These are phyloP conservation scores for Tyrannus savana DNA, from an alignment of 2,113 vertebrate genomes.

Conservation along the genomic window DNA sequence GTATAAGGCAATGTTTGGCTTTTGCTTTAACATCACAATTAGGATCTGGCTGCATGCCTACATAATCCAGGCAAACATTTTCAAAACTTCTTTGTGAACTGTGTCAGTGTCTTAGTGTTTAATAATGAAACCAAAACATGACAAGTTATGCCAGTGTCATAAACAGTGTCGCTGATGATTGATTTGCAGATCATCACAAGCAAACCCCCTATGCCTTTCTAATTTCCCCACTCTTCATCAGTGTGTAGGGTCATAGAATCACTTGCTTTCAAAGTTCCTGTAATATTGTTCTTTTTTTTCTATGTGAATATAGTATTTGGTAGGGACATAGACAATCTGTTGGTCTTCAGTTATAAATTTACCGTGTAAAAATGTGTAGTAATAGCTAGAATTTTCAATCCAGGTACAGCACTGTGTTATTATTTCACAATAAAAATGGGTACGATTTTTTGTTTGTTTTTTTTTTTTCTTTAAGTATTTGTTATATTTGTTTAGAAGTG, in stretches of 20 bases:
- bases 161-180: background rate
- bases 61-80: background rate
- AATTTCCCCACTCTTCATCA: background rate
- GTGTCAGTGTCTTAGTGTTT: background rate
- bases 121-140: background rate
- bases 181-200: background rate
- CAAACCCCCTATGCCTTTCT: background rate
- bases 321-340: fast-evolving
- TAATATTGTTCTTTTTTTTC: background rate
- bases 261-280: background rate
- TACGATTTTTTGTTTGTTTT: background rate
- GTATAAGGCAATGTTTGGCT: background rate
- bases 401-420: background rate
- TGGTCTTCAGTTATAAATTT: background rate
- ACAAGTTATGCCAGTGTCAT: background rate
- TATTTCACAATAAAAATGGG: slow-evolving; percentile 27
- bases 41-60: background rate
- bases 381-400: slow-evolving; percentile 9
- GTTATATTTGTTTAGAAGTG: slow-evolving; percentile 61
- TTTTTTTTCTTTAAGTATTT: background rate
- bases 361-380: background rate
- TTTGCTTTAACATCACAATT: background rate
- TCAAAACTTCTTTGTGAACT: background rate
- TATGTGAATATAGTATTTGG: fast-evolving
- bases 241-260: background rate